A percentile compares a stretch with the other conserved stretches of the same genome.
Conservation (phyloP, 2,113 vertebrate species). For the Cinclus cinclus region DNA sequence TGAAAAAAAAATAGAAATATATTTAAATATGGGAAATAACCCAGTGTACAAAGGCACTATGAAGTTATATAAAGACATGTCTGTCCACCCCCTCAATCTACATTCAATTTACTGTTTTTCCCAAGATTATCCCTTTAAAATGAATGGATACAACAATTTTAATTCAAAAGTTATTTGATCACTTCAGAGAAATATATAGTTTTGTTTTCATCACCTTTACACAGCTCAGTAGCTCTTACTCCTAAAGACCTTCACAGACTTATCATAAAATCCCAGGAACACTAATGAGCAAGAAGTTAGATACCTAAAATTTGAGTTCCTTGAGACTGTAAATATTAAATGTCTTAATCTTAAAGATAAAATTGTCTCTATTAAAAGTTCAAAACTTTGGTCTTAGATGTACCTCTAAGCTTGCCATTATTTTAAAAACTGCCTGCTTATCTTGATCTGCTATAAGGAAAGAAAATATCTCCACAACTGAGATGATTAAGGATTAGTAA, state of each 20-base stretch:
- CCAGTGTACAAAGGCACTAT: not conserved
- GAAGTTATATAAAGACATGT: not conserved
- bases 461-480: not conserved
- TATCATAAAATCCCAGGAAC: not conserved
- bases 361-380: not conserved
- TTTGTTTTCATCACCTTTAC: not conserved
- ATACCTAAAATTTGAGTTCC: not conserved
- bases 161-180: not conserved
- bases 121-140: not conserved
- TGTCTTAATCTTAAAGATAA: not conserved
- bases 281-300: not conserved
- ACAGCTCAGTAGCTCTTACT: not conserved
- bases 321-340: not conserved
- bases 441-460: not conserved
- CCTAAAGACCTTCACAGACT: not conserved
- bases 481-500: not conserved
- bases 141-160: not conserved
- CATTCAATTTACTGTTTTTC: not conserved
- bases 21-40: not conserved
- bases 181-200: not conserved
- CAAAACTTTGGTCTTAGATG: not conserved
- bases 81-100: rapidly evolving
- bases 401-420: not conserved
- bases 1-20: not conserved
- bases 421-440: not conserved